Evolutionary conservation across 2,113 vertebrate genomes (phyloP).

Genomic region (Megaptera novaeangliae): DNA sequence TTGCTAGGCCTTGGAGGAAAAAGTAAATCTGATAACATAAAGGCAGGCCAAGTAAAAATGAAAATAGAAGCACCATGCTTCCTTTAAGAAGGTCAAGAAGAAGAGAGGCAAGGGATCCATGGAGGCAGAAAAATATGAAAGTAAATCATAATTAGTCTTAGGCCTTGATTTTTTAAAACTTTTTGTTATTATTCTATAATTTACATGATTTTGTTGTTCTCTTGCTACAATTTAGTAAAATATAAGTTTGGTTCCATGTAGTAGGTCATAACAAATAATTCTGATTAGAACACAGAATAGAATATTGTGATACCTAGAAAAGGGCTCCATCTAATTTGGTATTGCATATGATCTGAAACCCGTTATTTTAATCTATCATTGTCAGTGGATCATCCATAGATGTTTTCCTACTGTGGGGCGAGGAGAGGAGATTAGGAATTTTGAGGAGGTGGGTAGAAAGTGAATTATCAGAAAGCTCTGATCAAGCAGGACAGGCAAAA

Average conservation of each 20-base stretch:
- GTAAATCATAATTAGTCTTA: slow-evolving; percentile 1
- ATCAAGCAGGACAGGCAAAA: background rate
- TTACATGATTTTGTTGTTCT: background rate
- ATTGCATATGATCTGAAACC: background rate
- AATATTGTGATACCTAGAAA: background rate
- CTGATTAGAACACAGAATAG: background rate
- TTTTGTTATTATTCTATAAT: background rate
- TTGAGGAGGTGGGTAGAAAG: background rate
- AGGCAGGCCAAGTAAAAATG: background rate
- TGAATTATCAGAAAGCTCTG: background rate
- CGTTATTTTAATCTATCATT: background rate
- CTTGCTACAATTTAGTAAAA: slow-evolving; percentile 17
- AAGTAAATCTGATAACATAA: slow-evolving; percentile 14
- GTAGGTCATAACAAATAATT: slow-evolving; percentile 9
- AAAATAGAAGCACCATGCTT: background rate
- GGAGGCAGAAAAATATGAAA: background rate
- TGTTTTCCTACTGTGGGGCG: background rate
- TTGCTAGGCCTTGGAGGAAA: background rate
- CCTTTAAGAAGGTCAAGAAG: background rate
- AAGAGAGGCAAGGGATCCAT: background rate
- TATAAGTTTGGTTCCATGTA: background rate
- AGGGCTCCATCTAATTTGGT: background rate
- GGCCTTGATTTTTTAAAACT: background rate
- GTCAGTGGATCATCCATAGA: background rate
- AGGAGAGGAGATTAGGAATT: background rate